Conservation (phyloP, 2,888 invertebrate species). For the Hydroisotoma schaefferi region DNA sequence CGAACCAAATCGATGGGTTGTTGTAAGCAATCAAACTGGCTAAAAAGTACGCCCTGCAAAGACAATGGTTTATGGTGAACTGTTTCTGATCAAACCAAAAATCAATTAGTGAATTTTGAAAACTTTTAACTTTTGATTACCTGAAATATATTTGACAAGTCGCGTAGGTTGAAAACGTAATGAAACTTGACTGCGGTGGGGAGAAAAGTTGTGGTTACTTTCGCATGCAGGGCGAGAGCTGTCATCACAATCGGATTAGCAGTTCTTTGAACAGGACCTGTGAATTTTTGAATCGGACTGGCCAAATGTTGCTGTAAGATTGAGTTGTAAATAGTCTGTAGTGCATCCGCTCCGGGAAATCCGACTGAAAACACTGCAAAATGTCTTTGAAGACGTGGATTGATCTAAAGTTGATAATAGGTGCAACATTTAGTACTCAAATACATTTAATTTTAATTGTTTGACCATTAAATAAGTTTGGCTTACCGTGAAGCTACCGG, state of each 20-base stretch:
- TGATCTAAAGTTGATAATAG: slow-evolving; percentile 59
- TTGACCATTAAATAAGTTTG: no score
- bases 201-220: slow-evolving; percentile 79
- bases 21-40: slow-evolving; percentile 79
- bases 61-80: no score
- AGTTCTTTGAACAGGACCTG: slow-evolving; percentile 64
- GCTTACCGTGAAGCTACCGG: slow-evolving; percentile 79
- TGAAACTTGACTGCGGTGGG: slow-evolving; percentile 96
- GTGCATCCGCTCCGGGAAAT: slow-evolving; percentile 77
- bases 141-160: slow-evolving; percentile 92
- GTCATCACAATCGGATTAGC: slow-evolving; percentile 73
- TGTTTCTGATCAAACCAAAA: neutral
- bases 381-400: slow-evolving; percentile 85
- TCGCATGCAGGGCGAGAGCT: slow-evolving; percentile 78
- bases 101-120: neutral
- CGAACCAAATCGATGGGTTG: slow-evolving; percentile 77
- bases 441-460: neutral
- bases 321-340: slow-evolving; percentile 81
- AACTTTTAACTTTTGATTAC: slow-evolving; percentile 54
- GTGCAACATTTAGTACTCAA: neutral
- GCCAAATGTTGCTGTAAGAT: slow-evolving; percentile 81
- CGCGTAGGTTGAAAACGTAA: slow-evolving; percentile 91
- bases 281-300: slow-evolving; percentile 77
- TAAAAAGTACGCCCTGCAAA: slow-evolving; percentile 75
- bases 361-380: slow-evolving; percentile 87